Evolutionary conservation across 2,113 vertebrate genomes (phyloP), one percentile per base, ranked within the genome.

Genomic region (Onychorhynchus coronatus): DNA sequence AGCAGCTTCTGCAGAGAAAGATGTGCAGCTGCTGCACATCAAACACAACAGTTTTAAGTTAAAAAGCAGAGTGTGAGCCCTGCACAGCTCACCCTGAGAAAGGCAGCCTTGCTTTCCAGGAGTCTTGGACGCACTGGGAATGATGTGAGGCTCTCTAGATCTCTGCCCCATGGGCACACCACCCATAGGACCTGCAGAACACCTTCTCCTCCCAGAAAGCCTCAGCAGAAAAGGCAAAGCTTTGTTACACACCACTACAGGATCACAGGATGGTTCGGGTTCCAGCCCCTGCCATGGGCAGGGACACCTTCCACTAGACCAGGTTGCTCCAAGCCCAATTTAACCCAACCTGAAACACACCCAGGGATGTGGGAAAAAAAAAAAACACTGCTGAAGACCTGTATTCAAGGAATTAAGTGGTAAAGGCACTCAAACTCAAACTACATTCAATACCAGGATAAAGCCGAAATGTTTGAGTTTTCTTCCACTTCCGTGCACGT

Each of bases 21-120:
- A 63, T 20, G 79, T 28, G 56, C 72, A 23, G 65, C 3, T 30
- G 33, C 37, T 2, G 2, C 74, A 33, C 42, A 63, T 24, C 63
- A 73, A 21, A 30, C 8, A 23, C 3, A 0, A 6, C 4, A 35
- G 35, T 6, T 65, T 49, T 8, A 0, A 58, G n/a, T 3, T 24
- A 35, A 76, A 70, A 41, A 49, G 16, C 59, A 72, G 58, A 67
- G 65, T 5, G 59, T 6, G 31, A 85, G 71, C 28, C 63, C 42
- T 24, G 46, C n/a, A 72, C 23, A 79, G 72, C 49, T 61, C 58
- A 10, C n/a, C 20, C 53, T 52, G 50, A n/a, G 68, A 27, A 65
- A 75, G n/a, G 71, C 20, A 24, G 44, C 49, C 70, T 55, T 0
- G 0, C 81, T 87, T 42, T 85, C 85, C 78, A 71, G 66, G 33